A percentile compares a stretch with the other conserved stretches of the same genome.
These are phyloP conservation scores for Amaurobius ferox DNA, from an alignment of 2,888 invertebrate genomes.

Conservation along the genomic window DNA sequence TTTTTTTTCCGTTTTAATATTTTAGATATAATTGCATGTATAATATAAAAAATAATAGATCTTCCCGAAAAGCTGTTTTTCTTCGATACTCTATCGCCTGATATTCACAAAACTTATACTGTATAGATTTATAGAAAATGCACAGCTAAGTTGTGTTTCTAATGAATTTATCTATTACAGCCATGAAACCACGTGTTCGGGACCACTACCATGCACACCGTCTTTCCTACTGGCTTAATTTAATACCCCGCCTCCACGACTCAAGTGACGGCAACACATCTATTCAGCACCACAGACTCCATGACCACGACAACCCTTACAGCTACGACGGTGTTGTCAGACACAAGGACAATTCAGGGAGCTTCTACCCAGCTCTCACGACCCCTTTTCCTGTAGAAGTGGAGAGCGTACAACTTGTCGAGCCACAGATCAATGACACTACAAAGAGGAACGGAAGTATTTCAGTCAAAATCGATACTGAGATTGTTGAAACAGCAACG, in stretches of 20 bases:
- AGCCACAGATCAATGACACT: slow-evolving; percentile 28
- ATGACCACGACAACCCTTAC: slow-evolving; percentile 89
- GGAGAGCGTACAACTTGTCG: slow-evolving; percentile 7
- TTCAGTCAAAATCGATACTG: slow-evolving; percentile 53
- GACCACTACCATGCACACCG: slow-evolving; percentile 78
- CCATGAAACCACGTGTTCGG: slow-evolving; percentile 76
- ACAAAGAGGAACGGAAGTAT: slow-evolving; percentile 27
- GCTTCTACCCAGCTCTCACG: slow-evolving; percentile 30
- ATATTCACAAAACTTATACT: too few relatives aligned
- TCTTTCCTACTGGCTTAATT: slow-evolving; percentile 79
- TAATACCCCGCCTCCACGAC: slow-evolving; percentile 89
- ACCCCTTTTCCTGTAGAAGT: slow-evolving; percentile 39
- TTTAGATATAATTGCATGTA: too few relatives aligned
- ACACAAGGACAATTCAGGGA: slow-evolving; percentile 46
- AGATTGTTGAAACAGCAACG: slow-evolving; percentile 3
- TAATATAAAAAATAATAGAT: too few relatives aligned
- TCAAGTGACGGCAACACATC: slow-evolving; percentile 80
- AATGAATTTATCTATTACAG: slow-evolving; percentile 74
- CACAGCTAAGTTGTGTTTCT: too few relatives aligned
- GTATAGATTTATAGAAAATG: too few relatives aligned
- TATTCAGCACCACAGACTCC: slow-evolving; percentile 75
- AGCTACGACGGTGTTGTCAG: slow-evolving; percentile 93
- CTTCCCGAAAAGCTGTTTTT: too few relatives aligned
- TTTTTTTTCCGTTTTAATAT: too few relatives aligned
- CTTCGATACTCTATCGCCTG: too few relatives aligned